Evolutionary conservation across 2,888 invertebrate species (phyloP).

Genomic region (Barypeithes pellucidus): DNA sequence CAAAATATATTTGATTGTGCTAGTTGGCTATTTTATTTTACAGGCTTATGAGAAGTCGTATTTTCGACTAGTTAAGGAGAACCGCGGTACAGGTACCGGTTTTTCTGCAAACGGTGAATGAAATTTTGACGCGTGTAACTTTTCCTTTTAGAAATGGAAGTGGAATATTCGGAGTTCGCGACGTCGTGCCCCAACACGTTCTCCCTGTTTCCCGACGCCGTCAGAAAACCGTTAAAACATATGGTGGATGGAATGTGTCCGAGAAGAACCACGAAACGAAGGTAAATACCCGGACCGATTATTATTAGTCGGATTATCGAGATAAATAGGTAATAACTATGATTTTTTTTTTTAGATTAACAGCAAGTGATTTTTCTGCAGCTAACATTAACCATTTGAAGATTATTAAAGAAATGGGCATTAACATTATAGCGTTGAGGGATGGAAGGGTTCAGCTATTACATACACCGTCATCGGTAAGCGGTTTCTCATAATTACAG

Average conservation of each 20-base stretch:
- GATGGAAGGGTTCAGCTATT: conserved; percentile 95
- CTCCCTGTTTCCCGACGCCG: conserved; percentile 86
- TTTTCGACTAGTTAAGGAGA: too few species aligned
- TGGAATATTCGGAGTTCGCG: conserved; percentile 75
- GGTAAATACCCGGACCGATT: conserved; percentile 58
- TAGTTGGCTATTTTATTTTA: too few species aligned
- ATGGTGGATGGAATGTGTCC: conserved; percentile 89
- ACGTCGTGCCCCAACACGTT: conserved; percentile 90
- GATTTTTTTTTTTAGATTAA: conserved; percentile 66
- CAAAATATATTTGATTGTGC: too few species aligned
- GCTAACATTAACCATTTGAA: conserved; percentile 90
- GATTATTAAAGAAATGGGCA: conserved; percentile 94
- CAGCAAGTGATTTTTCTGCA: conserved; percentile 81
- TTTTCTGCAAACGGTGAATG: too few species aligned
- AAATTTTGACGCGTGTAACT: too few species aligned
- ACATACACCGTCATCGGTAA: conserved; percentile 90
- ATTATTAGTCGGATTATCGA: too few species aligned
- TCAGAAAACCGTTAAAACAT: conserved; percentile 88
- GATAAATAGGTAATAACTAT: too few species aligned
- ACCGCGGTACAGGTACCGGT: too few species aligned
- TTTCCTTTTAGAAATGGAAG: conserved; percentile 66
- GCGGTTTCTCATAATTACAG: conserved; percentile 59
- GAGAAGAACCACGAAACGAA: conserved; percentile 75
- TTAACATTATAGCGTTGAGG: conserved; percentile 88
- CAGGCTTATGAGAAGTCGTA: too few species aligned